Percentiles rank a stretch among this genome's conserved stretches.
phyloP scores from a whole-genome alignment of 2,797 vertebrate species.

The Sebastes itinus region DNA sequence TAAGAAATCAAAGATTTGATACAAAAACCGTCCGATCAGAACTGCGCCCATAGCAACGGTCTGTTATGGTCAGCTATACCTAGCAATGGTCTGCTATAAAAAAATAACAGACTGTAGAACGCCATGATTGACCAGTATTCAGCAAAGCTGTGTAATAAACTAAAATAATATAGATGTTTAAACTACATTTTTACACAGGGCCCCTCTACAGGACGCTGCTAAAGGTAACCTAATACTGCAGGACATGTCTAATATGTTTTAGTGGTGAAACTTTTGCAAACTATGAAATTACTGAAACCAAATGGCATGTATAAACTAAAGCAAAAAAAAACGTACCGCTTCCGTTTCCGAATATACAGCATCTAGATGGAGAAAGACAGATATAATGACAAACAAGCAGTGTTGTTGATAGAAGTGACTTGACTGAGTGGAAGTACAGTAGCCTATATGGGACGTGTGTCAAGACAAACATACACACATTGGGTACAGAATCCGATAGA shows the following conservation, averaged over 20 bases:
- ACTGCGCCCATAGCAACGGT: no score
- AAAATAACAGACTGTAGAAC: no score
- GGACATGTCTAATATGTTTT: background rate
- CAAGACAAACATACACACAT: background rate
- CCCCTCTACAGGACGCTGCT: background rate
- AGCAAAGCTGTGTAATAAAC: background rate
- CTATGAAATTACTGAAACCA: background rate
- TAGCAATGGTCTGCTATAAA: no score
- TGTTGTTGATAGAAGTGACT: background rate
- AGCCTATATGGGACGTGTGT: background rate
- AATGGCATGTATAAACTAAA: background rate
- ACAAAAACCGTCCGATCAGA: no score
- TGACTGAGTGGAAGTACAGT: background rate
- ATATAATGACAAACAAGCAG: slow-evolving; percentile 22
- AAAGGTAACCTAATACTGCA: background rate
- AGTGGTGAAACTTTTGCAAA: background rate
- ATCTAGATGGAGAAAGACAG: slow-evolving; percentile 80
- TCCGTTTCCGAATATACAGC: slow-evolving; percentile 96
- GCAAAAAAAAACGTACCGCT: slow-evolving; percentile 84
- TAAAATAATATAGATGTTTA: background rate
- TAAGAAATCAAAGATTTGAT: no score
- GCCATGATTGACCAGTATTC: no score
- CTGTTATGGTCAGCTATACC: no score
- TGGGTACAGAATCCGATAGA: background rate
- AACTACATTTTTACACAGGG: background rate